Percentiles rank a stretch among this genome's conserved stretches.
These are phyloP conservation scores for Zophobas morio DNA, from an alignment of 1,140 invertebrate genomes.

Conservation along the genomic window DNA sequence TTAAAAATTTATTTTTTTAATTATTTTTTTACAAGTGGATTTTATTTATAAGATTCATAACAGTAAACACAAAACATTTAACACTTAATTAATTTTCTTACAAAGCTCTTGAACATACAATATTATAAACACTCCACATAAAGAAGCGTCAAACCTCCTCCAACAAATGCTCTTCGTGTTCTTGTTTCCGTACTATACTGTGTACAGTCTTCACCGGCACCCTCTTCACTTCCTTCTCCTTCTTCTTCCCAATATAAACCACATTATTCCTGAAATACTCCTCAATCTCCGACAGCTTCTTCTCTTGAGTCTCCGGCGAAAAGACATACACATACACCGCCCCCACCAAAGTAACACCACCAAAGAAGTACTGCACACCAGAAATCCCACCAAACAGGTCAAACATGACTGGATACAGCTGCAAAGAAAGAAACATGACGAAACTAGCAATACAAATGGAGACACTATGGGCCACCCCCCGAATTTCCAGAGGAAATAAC, in stretches of 20 bases:
- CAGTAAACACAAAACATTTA: no score
- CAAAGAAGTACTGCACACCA: constrained; percentile 78
- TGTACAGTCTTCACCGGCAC: no score
- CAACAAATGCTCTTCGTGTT: no score
- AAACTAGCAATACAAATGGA: constrained; percentile 9
- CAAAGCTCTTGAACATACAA: no score
- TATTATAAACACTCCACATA: no score
- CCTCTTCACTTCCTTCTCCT: constrained; percentile 20
- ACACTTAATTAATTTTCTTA: no score
- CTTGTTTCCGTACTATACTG: no score
- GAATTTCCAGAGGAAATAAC: constrained; percentile 74
- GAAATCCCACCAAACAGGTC: constrained; percentile 4
- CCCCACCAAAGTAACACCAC: constrained; percentile 73
- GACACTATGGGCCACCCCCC: constrained; percentile 72
- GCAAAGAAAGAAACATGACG: constrained; percentile 23
- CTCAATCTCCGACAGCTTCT: constrained; percentile 78
- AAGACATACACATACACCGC: constrained; percentile 74
- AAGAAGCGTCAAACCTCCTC: no score
- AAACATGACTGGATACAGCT: constrained; percentile 9
- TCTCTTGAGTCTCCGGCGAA: constrained; percentile 82
- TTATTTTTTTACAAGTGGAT: no score
- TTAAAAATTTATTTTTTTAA: no score
- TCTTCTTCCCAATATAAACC: constrained; percentile 57
- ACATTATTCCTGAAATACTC: constrained; percentile 72
- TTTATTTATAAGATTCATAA: no score